Evolutionary conservation across 2,113 vertebrate species (phyloP).

Genomic region (Alectura lathami): DNA sequence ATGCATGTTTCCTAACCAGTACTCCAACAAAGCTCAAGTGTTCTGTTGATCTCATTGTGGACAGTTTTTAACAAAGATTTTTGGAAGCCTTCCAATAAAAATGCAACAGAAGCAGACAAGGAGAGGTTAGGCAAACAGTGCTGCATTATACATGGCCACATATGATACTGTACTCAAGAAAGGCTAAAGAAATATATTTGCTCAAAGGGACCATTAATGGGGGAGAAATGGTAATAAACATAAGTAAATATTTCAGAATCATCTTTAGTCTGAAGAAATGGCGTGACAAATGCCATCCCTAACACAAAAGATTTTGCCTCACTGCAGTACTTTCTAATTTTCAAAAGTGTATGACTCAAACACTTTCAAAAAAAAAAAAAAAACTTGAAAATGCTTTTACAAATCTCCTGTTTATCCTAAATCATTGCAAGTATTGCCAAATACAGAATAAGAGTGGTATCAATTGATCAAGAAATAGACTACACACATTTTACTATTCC

Average conservation of each 20-base stretch:
- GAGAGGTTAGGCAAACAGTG: conserved; percentile 39
- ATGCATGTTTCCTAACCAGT: background rate
- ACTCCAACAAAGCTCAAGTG: conserved; percentile 41
- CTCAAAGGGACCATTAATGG: conserved; percentile 4
- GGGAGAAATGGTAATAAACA: background rate
- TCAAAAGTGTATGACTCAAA: background rate
- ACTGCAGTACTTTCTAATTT: background rate
- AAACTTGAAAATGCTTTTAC: background rate
- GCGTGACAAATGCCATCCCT: background rate
- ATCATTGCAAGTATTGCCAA: background rate
- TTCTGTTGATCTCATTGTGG: conserved; percentile 46
- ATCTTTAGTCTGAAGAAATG: background rate
- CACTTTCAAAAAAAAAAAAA: background rate
- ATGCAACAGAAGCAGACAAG: conserved; percentile 44
- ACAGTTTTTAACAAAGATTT: conserved; percentile 42
- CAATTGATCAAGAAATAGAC: background rate
- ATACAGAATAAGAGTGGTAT: background rate
- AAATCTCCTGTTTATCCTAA: background rate
- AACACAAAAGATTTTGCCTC: background rate
- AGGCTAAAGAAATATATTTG: conserved; percentile 27
- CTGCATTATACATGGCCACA: conserved; percentile 12
- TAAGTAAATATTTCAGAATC: background rate
- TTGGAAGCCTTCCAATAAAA: conserved; percentile 62
- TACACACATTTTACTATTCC: background rate
- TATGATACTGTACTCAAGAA: conserved; percentile 1